Evolutionary conservation across 2,113 vertebrate genomes (phyloP).

Genomic region (Paratilapia polleni): DNA sequence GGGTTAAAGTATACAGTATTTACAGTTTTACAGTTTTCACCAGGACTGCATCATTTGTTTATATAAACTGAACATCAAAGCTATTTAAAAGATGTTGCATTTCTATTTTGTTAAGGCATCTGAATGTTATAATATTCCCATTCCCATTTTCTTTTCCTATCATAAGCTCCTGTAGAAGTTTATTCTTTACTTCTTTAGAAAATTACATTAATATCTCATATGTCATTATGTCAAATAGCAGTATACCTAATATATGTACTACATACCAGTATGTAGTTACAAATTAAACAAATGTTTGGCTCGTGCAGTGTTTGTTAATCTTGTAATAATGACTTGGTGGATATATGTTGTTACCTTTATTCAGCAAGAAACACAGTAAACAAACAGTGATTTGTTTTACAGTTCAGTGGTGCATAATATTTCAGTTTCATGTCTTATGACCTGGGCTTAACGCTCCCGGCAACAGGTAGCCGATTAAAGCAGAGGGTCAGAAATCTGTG

Average conservation of each 20-base stretch:
- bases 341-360: background rate
- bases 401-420: background rate
- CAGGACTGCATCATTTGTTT: background rate
- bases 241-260: background rate
- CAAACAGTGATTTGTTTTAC: background rate
- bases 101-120: background rate
- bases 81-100: background rate
- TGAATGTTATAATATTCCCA: background rate
- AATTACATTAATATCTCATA: background rate
- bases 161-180: background rate
- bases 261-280: no score
- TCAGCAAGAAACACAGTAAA: background rate
- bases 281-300: background rate
- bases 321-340: background rate
- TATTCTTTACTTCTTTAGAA: background rate
- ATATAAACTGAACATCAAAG: background rate
- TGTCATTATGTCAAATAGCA: slow-evolving; percentile 1
- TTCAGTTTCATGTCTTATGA: background rate
- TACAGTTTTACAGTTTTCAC: background rate
- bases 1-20: background rate
- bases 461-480: slow-evolving; percentile 15
- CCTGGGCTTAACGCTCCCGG: background rate
- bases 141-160: background rate
- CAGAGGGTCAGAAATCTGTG: slow-evolving; percentile 12
- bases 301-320: background rate